Conservation (phyloP, 2,888 invertebrate genomes). For the Melangyna quadrimaculata region DNA sequence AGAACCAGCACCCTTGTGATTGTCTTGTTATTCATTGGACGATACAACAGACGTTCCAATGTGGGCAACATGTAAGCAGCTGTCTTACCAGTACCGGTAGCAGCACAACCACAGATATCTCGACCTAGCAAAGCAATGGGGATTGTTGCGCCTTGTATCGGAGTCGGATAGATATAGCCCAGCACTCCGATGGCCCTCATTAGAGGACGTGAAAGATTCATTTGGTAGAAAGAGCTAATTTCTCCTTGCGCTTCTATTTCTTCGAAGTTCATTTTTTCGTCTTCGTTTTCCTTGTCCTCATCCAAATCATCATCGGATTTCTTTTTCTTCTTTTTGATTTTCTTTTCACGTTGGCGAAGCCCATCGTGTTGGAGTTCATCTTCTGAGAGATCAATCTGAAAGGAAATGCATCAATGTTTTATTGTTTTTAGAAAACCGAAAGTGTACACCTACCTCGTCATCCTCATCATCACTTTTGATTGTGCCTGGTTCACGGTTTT, state of each 20-base stretch:
- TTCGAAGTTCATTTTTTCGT: constrained; percentile 83
- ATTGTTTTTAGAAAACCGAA: neutral
- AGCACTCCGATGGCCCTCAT: constrained; percentile 94
- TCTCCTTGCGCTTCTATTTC: constrained; percentile 86
- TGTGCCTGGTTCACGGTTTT: constrained; percentile 81
- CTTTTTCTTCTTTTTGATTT: constrained; percentile 82
- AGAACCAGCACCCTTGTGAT: constrained; percentile 93
- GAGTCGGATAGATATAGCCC: constrained; percentile 96
- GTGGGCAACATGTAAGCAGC: constrained; percentile 99
- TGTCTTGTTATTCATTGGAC: constrained; percentile 86
- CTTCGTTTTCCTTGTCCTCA: constrained; percentile 82
- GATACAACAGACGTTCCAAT: constrained; percentile 94
- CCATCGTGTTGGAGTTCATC: constrained; percentile 89
- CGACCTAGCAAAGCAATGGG: constrained; percentile 95
- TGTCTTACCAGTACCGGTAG: constrained; percentile 98
- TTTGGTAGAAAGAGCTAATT: constrained; percentile 91
- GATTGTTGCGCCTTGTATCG: constrained; percentile 97
- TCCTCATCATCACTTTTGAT: constrained; percentile 83
- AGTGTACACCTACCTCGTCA: constrained; percentile 77
- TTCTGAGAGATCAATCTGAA: constrained; percentile 86
- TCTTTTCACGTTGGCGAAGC: constrained; percentile 86
- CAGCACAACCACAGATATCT: constrained; percentile 99
- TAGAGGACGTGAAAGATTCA: constrained; percentile 97
- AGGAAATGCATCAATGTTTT: neutral
- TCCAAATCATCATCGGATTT: constrained; percentile 80